Conservation (phyloP, 2,888 invertebrate species). For the Thereva nobilitata region DNA sequence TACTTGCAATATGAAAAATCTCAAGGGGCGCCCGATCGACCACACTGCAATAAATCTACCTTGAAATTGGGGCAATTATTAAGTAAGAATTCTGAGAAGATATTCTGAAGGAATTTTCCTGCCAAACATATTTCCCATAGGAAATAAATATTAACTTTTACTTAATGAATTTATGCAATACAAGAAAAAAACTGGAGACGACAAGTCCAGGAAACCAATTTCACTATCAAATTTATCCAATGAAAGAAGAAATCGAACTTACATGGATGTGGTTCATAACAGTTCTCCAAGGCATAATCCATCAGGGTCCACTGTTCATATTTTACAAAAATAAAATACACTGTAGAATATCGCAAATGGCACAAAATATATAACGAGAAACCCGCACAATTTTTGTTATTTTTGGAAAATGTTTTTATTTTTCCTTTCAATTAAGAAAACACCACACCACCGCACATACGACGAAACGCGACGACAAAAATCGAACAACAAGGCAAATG, state of each 20-base stretch:
- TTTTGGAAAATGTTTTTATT: slow-evolving; percentile 25
- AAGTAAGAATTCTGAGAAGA: too few relatives aligned
- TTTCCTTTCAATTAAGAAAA: slow-evolving; percentile 11
- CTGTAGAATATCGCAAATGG: slow-evolving; percentile 10
- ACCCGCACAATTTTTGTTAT: slow-evolving; percentile 21
- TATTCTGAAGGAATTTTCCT: too few relatives aligned
- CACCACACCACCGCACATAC: slow-evolving; percentile 4
- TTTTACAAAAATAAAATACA: slow-evolving; percentile 14
- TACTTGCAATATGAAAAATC: too few relatives aligned
- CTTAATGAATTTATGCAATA: too few relatives aligned
- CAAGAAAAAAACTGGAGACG: too few relatives aligned
- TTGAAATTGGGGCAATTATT: too few relatives aligned
- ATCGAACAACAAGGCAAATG: slow-evolving; percentile 10
- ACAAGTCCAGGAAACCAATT: too few relatives aligned
- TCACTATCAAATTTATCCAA: too few relatives aligned
- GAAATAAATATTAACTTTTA: too few relatives aligned
- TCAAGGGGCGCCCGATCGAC: too few relatives aligned
- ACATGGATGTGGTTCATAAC: slow-evolving; percentile 3
- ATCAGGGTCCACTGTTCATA: slow-evolving; percentile 17
- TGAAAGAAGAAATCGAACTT: neutral
- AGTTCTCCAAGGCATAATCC: neutral
- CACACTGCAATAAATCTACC: too few relatives aligned
- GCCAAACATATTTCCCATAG: too few relatives aligned
- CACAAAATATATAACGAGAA: slow-evolving; percentile 8
- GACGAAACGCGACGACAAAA: slow-evolving; percentile 22